These are phyloP conservation scores for Brachypteracias leptosomus DNA, from an alignment of 2,113 vertebrate genomes.

Conservation along the genomic window DNA sequence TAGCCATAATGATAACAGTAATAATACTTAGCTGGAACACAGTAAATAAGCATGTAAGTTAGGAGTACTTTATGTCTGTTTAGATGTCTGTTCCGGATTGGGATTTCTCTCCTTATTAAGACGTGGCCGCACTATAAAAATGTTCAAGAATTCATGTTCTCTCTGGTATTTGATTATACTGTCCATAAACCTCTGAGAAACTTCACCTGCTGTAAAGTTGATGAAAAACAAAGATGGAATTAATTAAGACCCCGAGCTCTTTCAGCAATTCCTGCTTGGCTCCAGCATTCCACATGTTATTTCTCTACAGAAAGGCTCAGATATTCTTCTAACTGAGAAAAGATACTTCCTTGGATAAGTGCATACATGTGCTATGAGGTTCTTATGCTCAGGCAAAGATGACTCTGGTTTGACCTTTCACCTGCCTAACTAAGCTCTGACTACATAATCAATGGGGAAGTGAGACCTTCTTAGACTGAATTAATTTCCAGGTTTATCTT, in stretches of 20 bases:
- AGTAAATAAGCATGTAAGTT: neutral
- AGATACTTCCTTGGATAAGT: neutral
- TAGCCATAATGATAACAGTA: neutral
- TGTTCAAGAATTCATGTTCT: neutral
- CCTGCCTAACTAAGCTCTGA: neutral
- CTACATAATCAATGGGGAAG: neutral
- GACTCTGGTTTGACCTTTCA: neutral
- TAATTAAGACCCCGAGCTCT: neutral
- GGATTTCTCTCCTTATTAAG: neutral
- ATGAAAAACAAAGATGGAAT: neutral
- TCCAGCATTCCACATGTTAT: neutral
- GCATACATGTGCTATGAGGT: neutral
- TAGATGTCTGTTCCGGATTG: neutral
- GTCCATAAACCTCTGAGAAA: neutral
- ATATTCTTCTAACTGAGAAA: neutral
- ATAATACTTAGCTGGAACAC: neutral
- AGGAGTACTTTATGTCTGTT: neutral
- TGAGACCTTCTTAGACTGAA: neutral
- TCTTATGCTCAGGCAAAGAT: neutral
- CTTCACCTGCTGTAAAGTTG: neutral
- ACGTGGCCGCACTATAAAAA: neutral
- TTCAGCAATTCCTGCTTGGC: neutral
- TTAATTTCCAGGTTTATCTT: conserved; percentile 15
- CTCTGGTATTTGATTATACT: neutral
- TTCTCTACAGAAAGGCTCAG: neutral